Percentiles rank a stretch among this genome's conserved stretches.
Evolutionary conservation across 1,140 invertebrate genomes (phyloP).

Genomic region (Drosophila neocordata): DNA sequence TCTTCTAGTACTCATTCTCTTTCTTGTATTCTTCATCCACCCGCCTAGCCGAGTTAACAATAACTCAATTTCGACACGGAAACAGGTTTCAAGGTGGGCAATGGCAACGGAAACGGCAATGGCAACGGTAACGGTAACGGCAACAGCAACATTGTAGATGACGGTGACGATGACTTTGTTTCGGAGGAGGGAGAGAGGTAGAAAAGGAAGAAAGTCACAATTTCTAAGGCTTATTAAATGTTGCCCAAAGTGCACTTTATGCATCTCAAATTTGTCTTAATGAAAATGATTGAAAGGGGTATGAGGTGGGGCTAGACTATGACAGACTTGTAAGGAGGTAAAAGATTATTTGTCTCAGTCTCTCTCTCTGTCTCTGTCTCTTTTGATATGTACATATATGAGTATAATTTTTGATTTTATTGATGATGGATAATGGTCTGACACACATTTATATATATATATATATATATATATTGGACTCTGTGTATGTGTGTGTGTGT

Average conservation of each 20-base stretch:
- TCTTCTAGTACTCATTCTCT: background rate
- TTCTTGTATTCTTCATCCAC: constrained; percentile 19
- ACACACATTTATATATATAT: background rate
- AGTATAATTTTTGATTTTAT: constrained; percentile 10
- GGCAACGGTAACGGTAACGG: constrained; percentile 20
- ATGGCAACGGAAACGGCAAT: constrained; percentile 17
- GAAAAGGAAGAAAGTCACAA: background rate
- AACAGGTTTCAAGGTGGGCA: constrained; percentile 57
- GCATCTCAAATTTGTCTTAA: constrained; percentile 15
- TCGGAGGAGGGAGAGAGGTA: too few species aligned
- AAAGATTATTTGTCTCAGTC: background rate
- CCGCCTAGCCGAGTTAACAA: constrained; percentile 48
- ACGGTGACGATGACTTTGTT: background rate
- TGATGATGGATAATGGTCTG: background rate
- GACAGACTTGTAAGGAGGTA: background rate
- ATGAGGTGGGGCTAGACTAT: background rate
- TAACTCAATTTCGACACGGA: constrained; percentile 78
- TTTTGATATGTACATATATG: background rate
- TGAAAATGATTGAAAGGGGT: constrained; percentile 6
- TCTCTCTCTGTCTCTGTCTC: background rate
- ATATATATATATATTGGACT: constrained; percentile 2
- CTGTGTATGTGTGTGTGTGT: constrained; percentile 3
- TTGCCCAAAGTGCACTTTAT: constrained; percentile 38
- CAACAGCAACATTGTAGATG: background rate
- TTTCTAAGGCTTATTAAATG: constrained; percentile 46